A percentile compares a stretch with the other conserved stretches of the same genome.
These are phyloP conservation scores for Thelaira solivaga DNA, from an alignment of 2,888 invertebrate genomes.

Conservation along the genomic window DNA sequence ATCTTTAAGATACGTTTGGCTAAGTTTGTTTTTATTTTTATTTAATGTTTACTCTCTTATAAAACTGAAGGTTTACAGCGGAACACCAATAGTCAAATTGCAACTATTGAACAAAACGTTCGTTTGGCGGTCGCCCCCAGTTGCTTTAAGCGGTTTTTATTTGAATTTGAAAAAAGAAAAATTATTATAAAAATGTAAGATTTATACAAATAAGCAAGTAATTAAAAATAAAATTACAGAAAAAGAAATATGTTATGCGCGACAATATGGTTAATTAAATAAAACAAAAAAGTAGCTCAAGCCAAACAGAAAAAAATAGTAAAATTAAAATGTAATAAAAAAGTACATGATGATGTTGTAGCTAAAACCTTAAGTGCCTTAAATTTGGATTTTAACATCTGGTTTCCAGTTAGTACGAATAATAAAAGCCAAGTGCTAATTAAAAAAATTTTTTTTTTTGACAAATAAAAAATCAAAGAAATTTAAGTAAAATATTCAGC, in stretches of 20 bases:
- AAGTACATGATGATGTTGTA: not conserved
- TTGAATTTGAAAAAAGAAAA: not conserved
- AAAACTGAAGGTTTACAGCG: slow-evolving; percentile 55
- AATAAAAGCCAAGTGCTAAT: no score
- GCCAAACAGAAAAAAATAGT: no score
- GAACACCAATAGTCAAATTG: slow-evolving; percentile 48
- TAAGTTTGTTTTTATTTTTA: slow-evolving; percentile 23
- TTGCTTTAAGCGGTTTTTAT: slow-evolving; percentile 10
- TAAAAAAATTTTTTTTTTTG: no score
- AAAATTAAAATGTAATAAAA: not conserved
- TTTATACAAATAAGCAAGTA: not conserved
- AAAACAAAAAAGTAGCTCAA: no score
- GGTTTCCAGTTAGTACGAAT: not conserved
- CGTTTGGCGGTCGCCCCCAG: slow-evolving; percentile 29
- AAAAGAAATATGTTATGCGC: slow-evolving; percentile 6
- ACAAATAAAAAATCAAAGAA: no score
- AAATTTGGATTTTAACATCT: not conserved
- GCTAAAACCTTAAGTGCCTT: not conserved
- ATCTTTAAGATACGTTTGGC: slow-evolving; percentile 21
- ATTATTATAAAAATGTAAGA: slow-evolving; percentile 33
- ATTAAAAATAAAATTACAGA: no score
- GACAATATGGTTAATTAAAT: not conserved
- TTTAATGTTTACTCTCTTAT: slow-evolving; percentile 55
- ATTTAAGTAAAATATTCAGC: no score
- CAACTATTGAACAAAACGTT: slow-evolving; percentile 55